Percentiles rank a stretch among this genome's conserved stretches.
Conservation (phyloP, 2,797 vertebrate genomes). For the Diplodus puntazzo region DNA sequence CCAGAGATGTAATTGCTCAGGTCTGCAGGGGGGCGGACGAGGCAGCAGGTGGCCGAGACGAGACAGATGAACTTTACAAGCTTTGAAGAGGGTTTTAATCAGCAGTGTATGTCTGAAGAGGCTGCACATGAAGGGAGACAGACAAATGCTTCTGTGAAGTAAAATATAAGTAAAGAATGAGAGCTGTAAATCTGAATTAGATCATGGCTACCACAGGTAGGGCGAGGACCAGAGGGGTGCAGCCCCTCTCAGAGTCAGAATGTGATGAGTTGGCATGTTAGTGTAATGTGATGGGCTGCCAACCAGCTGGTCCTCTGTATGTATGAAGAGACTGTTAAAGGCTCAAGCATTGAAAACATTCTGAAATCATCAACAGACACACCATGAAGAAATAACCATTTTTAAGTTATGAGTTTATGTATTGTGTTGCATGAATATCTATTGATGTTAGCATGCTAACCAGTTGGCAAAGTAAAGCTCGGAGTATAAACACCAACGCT, state of each 20-base stretch:
- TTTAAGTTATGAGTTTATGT: too few relatives aligned
- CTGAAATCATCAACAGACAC: too few relatives aligned
- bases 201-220: slow-evolving; percentile 9
- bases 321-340: too few relatives aligned
- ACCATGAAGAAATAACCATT: too few relatives aligned
- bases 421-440: too few relatives aligned
- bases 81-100: slow-evolving; percentile 10
- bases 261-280: too few relatives aligned
- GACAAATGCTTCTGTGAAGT: not conserved
- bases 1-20: slow-evolving; percentile 3
- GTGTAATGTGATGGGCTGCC: not conserved
- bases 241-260: not conserved
- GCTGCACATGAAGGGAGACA: slow-evolving; percentile 24
- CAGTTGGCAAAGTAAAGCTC: too few relatives aligned
- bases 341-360: too few relatives aligned
- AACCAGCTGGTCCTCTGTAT: too few relatives aligned
- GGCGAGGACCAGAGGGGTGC: not conserved
- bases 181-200: slow-evolving; percentile 9
- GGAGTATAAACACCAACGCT: too few relatives aligned
- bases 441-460: too few relatives aligned
- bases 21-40: slow-evolving; percentile 7
- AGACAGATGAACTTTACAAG: not conserved
- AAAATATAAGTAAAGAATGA: slow-evolving; percentile 12
- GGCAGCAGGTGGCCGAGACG: slow-evolving; percentile 9
- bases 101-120: slow-evolving; percentile 3